Base-by-base conservation (phyloP, 1,140 invertebrate species). In the Trachymyrmex cornetzi region DNA sequence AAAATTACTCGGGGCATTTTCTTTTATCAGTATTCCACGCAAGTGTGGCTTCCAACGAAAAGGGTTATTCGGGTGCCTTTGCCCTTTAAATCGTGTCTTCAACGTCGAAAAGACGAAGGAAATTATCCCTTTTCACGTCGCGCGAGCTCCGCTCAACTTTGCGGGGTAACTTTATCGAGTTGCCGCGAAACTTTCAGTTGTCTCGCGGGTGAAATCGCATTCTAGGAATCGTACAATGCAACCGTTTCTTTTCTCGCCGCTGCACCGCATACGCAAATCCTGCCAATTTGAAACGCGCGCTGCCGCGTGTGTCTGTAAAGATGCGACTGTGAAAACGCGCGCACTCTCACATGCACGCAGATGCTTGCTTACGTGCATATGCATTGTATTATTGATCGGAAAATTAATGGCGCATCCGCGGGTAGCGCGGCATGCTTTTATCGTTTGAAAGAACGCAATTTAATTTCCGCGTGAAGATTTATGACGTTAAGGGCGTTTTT, bases 121-220 rank as follows among this genome's bases (percentile, higher is more conserved):
- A 84, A 84, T 84, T 84, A 84, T 84, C 80, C 69, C 80, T 50
- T 84, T 84, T 84, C 80, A 30, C 80, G 80, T 74, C 44, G 77
- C 53, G 55, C 80, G 67, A 82, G 67, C 34, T 84, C 44, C 80
- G 80, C 80, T 84, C 38, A 84, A 84, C 80, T 84, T 84, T 34
- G 55, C 80, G 69, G 7, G 38, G 69, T 22, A 61, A 75, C 80
- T 84, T 75, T 84, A 75, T 84, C 69, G 80, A 84, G 69, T 74
- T 61, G 80, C 55, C 69, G 55, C 38, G 80, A 75, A 84, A 84
- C 80, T 75, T 84, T 84, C 80, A 75, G 69, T 63, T 69, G 80
- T 75, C 80, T 74, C 69, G 38, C 69, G 69, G n/a, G 69, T 84
- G 80, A 84, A 84, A 84, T 84, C 80, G 80, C 55, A 74, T 84